Percentiles rank a stretch among this genome's conserved stretches.
These are phyloP conservation scores for Burhinus oedicnemus DNA, from an alignment of 2,113 vertebrate species.

Conservation along the genomic window DNA sequence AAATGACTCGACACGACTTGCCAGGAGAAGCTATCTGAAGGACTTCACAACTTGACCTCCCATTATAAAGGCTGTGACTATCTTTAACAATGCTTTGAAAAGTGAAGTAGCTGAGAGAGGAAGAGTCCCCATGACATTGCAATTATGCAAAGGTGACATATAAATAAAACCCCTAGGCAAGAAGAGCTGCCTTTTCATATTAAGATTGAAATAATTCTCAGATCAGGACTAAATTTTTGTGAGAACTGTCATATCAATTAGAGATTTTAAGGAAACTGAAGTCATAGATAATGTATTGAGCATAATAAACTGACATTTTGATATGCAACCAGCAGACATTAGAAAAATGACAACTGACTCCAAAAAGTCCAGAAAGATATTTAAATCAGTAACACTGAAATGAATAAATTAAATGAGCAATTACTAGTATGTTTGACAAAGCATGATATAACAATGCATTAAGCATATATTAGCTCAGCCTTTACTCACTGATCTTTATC, in stretches of 20 bases:
- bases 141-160: not conserved
- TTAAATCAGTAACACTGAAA: slow-evolving; percentile 15
- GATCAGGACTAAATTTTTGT: not conserved
- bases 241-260: slow-evolving; percentile 57
- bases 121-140: not conserved
- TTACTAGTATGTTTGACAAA: slow-evolving; percentile 50
- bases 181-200: slow-evolving; percentile 2
- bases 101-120: not conserved
- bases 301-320: slow-evolving; percentile 19
- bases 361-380: slow-evolving; percentile 22
- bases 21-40: not conserved
- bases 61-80: not conserved
- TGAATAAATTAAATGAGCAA: slow-evolving; percentile 41
- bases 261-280: slow-evolving; percentile 34
- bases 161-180: not conserved
- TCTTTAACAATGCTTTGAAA: not conserved
- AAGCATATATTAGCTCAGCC: slow-evolving; percentile 47
- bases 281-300: not conserved
- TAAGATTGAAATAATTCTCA: not conserved
- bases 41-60: not conserved
- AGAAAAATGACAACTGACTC: slow-evolving; percentile 18
- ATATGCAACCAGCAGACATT: not conserved
- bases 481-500: slow-evolving; percentile 54
- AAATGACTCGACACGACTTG: fast-evolving
- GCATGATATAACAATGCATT: slow-evolving; percentile 34